phyloP scores from a whole-genome alignment of 35 echinoderm and acorn worm species.

The Ophiothrix spiculata region DNA sequence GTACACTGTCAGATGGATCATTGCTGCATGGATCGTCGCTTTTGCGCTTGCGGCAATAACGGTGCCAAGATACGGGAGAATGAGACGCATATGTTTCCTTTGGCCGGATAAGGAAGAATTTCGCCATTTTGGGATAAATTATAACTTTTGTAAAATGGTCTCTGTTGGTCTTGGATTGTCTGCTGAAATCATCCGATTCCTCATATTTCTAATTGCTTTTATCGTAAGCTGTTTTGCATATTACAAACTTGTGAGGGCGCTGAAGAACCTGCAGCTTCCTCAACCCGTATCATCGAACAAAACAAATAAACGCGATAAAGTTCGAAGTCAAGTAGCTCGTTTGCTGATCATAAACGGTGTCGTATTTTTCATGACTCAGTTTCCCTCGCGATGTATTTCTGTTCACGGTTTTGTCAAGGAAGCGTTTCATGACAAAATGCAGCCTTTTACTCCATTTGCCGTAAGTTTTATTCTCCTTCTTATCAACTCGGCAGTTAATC shows the following conservation, averaged over 20 bases:
- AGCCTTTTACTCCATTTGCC: not conserved
- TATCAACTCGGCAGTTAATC: not conserved
- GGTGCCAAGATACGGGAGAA: not conserved
- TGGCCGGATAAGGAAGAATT: not conserved
- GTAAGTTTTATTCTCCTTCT: not conserved
- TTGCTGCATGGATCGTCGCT: not conserved
- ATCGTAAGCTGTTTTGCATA: not conserved
- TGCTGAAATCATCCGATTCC: not conserved
- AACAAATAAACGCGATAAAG: not conserved
- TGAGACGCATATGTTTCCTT: not conserved
- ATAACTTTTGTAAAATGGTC: not conserved
- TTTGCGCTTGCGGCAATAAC: not conserved
- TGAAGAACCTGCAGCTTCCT: not conserved
- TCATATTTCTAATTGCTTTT: not conserved
- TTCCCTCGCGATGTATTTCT: not conserved
- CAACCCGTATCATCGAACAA: not conserved
- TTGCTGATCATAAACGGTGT: not conserved
- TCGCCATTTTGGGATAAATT: not conserved
- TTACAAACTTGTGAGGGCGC: not conserved
- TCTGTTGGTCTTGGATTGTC: not conserved
- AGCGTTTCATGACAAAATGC: too few relatives aligned
- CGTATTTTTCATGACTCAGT: not conserved
- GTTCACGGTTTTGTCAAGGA: too few relatives aligned
- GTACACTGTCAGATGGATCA: not conserved
- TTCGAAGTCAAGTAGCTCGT: not conserved